A percentile compares a stretch with the other conserved stretches of the same genome.
These are phyloP conservation scores for Andricus curvator DNA, from an alignment of 2,888 invertebrate species.

Conservation along the genomic window DNA sequence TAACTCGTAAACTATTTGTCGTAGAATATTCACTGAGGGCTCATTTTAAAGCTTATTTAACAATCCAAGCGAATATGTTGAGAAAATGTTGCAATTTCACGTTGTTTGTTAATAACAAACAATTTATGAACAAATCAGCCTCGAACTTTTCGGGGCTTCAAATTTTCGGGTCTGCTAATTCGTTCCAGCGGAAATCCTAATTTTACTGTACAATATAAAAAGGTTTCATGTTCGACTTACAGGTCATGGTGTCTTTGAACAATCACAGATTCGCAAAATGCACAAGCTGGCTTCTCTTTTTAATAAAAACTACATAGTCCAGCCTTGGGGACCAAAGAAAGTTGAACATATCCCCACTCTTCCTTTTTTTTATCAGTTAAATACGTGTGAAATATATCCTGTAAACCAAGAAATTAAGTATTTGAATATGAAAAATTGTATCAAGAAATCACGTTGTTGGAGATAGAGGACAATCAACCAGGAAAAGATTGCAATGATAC, in stretches of 20 bases:
- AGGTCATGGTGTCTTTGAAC: background rate
- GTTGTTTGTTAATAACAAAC: too few species aligned
- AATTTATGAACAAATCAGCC: too few species aligned
- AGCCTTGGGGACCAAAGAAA: background rate
- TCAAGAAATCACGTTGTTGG: slow-evolving; percentile 28
- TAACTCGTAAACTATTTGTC: too few species aligned
- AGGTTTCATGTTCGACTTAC: background rate
- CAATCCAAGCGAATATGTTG: too few species aligned
- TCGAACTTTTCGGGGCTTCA: too few species aligned
- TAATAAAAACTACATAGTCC: background rate
- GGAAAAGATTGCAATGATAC: slow-evolving; percentile 34
- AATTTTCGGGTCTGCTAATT: too few species aligned
- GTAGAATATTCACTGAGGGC: too few species aligned
- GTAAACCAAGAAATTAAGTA: background rate
- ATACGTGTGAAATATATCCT: slow-evolving; percentile 8
- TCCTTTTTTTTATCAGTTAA: background rate
- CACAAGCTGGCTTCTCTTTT: background rate
- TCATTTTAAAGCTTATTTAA: too few species aligned
- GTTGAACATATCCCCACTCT: background rate
- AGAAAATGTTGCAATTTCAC: too few species aligned
- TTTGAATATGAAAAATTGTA: background rate
- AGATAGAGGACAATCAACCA: slow-evolving; percentile 31
- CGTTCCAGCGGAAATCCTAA: too few species aligned
- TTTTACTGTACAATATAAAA: background rate
- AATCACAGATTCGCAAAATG: slow-evolving; percentile 4